Evolutionary conservation across 1,140 invertebrate species (phyloP).

Genomic region (Acromyrmex heyeri): DNA sequence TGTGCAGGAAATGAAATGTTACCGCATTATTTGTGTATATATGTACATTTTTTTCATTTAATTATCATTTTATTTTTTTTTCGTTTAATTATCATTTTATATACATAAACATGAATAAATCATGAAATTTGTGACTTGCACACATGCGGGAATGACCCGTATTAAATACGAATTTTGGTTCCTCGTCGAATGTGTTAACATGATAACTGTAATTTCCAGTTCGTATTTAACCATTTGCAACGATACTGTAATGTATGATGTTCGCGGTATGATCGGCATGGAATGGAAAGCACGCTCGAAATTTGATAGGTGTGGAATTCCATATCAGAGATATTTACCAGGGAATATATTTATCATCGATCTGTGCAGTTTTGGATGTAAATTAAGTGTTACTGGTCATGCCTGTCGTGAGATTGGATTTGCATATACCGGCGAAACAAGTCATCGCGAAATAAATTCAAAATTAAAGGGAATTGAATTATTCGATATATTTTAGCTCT

Average conservation of each 20-base stretch:
- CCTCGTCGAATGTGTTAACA: conserved; percentile 2
- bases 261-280: conserved; percentile 40
- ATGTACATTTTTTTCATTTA: conserved; percentile 1
- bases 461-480: conserved; percentile 48
- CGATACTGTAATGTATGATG: conserved; percentile 49
- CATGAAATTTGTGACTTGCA: background rate
- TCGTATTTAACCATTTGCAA: conserved; percentile 20
- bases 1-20: background rate
- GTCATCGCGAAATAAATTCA: conserved; percentile 30
- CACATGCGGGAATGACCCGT: background rate
- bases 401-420: conserved; percentile 31
- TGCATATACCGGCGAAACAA: conserved; percentile 23
- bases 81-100: background rate
- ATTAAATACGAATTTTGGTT: conserved; percentile 18
- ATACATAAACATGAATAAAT: conserved; percentile 1
- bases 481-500: conserved; percentile 18
- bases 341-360: conserved; percentile 45
- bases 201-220: conserved; percentile 54
- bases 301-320: conserved; percentile 53
- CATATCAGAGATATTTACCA: conserved; percentile 22
- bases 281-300: conserved; percentile 45
- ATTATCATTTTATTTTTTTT: conserved; percentile 5
- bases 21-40: background rate
- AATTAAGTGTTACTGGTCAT: conserved; percentile 55
- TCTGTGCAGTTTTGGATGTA: conserved; percentile 43